Evolutionary conservation across 2,888 invertebrate species (phyloP), one percentile per base, ranked within the genome.

Genomic region (Euzetes globulus): DNA sequence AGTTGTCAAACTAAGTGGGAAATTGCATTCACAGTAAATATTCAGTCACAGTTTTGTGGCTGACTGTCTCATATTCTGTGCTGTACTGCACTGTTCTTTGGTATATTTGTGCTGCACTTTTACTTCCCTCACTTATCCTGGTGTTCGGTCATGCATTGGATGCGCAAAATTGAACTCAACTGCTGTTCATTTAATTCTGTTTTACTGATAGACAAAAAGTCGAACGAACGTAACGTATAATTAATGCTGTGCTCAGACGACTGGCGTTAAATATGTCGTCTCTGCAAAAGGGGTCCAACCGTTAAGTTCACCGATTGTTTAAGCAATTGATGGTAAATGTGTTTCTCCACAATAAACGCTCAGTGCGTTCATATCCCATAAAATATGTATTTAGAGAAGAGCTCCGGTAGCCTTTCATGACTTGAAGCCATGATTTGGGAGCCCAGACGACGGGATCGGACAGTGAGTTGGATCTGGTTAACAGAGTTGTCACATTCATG

Each of bases 1-100:
- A 77, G 73, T 77, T 76, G 77, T 77, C 77, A 77, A 77, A 77
- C 77, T 77, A 77, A 77, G 77, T 77, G 77, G 75, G 77, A 77
- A 76, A 76, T 77, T 76, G 76, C 77, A 74, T 72, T 72, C 77
- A 76, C 74, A 73, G 77, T 76, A 76, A 77, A 77, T 77, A 77
- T 71, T 60, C 60, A 72, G 63, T 68, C 41, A 41, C 68, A 41
- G 41, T 37, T 68, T 68, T 68, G 68, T 22, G 68, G 68, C 19
- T 58, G 58, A 60, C 60, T 60, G 60, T 60, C 27, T 33, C 17
- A 27, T 29, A 60, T 33, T 27, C 60, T 6, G 58, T 27, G 22
- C 58, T 25, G 27, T 58, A 58, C 19, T 58, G 2, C 19, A 11
- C 27, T 25, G 13, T 15, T 58, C 13, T 29, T 27, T 60, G 60